Conservation (phyloP, 2,888 invertebrate genomes). For the Drosophila crucigera region DNA sequence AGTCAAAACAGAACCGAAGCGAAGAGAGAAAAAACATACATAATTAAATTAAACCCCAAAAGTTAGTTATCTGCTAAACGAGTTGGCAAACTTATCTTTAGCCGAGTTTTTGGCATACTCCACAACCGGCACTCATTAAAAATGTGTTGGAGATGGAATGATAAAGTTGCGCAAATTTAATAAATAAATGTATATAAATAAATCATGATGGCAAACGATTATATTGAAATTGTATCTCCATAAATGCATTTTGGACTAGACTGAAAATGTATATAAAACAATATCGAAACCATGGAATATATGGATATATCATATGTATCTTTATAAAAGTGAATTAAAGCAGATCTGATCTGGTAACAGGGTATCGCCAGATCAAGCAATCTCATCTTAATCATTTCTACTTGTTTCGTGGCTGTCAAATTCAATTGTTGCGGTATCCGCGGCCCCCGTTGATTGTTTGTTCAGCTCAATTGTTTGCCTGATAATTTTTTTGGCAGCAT, state of each 20-base stretch:
- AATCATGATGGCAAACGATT: neutral
- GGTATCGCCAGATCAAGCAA: constrained; percentile 23
- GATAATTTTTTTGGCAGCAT: constrained; percentile 60
- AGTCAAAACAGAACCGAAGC: constrained; percentile 44
- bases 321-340: neutral
- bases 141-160: neutral
- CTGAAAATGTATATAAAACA: neutral
- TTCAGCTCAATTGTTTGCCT: constrained; percentile 65
- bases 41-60: constrained; percentile 42
- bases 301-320: too few relatives aligned
- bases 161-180: neutral
- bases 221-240: neutral
- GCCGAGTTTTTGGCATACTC: neutral
- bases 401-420: constrained; percentile 34
- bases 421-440: constrained; percentile 51
- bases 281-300: neutral
- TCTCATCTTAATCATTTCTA: neutral
- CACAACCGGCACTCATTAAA: constrained; percentile 1
- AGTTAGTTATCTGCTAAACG: constrained; percentile 21
- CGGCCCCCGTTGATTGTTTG: constrained; percentile 55
- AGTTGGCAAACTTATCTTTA: constrained; percentile 15
- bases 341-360: neutral
- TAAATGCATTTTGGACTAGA: neutral
- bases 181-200: neutral
- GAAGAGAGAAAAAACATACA: constrained; percentile 15